Percentiles rank a stretch among this genome's conserved stretches.
Evolutionary conservation across 1,140 invertebrate genomes (phyloP).

Genomic region (Drosophila parvula): DNA sequence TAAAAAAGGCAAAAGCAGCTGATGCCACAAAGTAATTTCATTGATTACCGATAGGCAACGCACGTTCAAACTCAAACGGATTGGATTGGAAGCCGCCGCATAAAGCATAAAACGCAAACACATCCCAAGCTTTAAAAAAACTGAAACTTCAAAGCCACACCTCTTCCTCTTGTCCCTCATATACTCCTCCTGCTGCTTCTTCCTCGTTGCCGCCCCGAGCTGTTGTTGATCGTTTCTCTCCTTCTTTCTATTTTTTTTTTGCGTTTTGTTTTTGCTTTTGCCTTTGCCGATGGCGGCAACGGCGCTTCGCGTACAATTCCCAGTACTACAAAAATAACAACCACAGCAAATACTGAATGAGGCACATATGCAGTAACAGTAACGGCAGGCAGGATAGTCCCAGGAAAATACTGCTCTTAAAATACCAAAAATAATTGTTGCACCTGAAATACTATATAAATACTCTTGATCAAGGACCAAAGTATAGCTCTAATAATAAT

Average conservation of each 20-base stretch:
- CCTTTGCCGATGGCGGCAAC: constrained; percentile 72
- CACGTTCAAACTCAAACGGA: constrained; percentile 71
- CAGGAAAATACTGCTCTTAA: background rate
- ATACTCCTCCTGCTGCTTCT: constrained; percentile 5
- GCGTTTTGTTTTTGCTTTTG: constrained; percentile 52
- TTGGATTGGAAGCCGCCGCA: constrained; percentile 53
- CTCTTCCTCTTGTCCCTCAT: constrained; percentile 15
- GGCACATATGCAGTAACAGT: constrained; percentile 39
- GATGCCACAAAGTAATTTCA: constrained; percentile 80
- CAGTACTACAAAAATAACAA: constrained; percentile 35
- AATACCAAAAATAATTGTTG: background rate
- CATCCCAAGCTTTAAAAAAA: constrained; percentile 27
- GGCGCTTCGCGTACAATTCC: constrained; percentile 77
- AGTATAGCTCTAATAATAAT: background rate
- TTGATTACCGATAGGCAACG: constrained; percentile 81
- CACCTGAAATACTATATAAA: background rate
- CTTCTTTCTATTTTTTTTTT: constrained; percentile 30
- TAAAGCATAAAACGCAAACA: constrained; percentile 41
- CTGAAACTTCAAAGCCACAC: constrained; percentile 35
- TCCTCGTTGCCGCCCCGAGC: constrained; percentile 8
- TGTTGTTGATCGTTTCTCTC: constrained; percentile 8
- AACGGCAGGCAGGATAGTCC: background rate
- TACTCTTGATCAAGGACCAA: background rate
- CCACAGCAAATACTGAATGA: constrained; percentile 62
- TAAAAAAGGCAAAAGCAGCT: constrained; percentile 62